Evolutionary conservation across 2,888 invertebrate genomes (phyloP).

Genomic region (Rapana venosa): DNA sequence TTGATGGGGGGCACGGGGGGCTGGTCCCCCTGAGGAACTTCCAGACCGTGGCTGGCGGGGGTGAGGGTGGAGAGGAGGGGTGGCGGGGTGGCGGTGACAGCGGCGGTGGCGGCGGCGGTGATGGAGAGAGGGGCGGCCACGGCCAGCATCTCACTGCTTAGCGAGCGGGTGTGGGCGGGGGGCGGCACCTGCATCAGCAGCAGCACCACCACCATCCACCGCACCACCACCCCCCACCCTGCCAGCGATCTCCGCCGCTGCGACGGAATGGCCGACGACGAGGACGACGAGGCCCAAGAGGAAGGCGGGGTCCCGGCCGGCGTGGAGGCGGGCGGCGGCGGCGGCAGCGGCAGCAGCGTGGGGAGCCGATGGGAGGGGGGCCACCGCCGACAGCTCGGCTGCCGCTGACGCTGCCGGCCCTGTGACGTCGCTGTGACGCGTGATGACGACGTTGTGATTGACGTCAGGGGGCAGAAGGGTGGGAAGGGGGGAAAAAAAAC

Average conservation of each 20-base stretch:
- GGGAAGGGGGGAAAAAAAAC: not conserved
- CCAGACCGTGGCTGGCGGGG: slow-evolving; percentile 26
- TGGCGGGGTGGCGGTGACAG: not conserved
- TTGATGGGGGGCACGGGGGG: slow-evolving; percentile 38
- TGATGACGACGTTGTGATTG: slow-evolving; percentile 35
- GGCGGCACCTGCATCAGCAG: not conserved
- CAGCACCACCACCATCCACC: slow-evolving; percentile 16
- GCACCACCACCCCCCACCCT: slow-evolving; percentile 12
- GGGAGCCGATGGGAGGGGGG: not conserved
- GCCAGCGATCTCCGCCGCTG: not conserved
- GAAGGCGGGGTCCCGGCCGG: not conserved
- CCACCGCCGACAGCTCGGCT: not conserved
- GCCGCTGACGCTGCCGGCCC: slow-evolving; percentile 34
- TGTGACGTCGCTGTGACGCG: slow-evolving; percentile 29
- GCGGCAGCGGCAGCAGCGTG: not conserved
- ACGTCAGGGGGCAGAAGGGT: slow-evolving; percentile 4
- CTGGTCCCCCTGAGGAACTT: slow-evolving; percentile 43
- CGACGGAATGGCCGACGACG: not conserved
- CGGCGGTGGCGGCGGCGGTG: not conserved
- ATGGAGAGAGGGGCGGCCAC: slow-evolving; percentile 13
- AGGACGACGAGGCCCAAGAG: not conserved
- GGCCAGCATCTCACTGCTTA: slow-evolving; percentile 31
- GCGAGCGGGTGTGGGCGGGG: slow-evolving; percentile 24
- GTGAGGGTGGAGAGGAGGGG: not conserved
- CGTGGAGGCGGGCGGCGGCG: not conserved